Conservation (phyloP, 2,797 vertebrate species). For the Poecilia gillii region DNA sequence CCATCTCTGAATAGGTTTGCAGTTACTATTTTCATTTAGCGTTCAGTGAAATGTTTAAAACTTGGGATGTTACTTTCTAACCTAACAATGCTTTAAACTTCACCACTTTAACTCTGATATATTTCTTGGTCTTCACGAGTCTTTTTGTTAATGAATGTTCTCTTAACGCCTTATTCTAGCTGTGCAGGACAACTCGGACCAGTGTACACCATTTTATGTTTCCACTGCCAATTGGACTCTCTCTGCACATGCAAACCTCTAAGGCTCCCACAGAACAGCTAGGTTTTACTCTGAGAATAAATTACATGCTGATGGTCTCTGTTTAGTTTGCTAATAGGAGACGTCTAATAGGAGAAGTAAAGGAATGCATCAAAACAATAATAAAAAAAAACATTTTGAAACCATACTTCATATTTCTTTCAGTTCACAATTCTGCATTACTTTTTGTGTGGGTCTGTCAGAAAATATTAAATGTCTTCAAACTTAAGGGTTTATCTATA, state of each 20-base stretch:
- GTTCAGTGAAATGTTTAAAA: not conserved
- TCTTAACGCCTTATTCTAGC: not conserved
- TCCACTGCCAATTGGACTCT: not conserved
- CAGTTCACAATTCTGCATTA: not conserved
- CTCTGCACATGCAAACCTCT: not conserved
- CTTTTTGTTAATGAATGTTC: not conserved
- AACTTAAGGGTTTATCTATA: not conserved
- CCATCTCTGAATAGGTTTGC: not conserved
- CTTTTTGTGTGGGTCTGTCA: not conserved
- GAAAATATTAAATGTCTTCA: not conserved
- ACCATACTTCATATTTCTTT: not conserved
- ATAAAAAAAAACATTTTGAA: not conserved
- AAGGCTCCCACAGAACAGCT: not conserved
- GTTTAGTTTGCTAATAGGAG: not conserved
- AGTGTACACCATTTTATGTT: not conserved
- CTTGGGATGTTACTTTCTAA: not conserved
- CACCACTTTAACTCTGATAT: not conserved
- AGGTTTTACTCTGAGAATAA: not conserved
- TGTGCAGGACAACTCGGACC: not conserved
- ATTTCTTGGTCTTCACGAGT: not conserved
- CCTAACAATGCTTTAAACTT: not conserved
- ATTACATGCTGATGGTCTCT: not conserved
- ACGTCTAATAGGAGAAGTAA: not conserved
- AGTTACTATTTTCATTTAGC: not conserved
- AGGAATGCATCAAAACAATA: not conserved